Evolutionary conservation across 2,797 vertebrate species (phyloP).

Genomic region (Antennarius maculatus): DNA sequence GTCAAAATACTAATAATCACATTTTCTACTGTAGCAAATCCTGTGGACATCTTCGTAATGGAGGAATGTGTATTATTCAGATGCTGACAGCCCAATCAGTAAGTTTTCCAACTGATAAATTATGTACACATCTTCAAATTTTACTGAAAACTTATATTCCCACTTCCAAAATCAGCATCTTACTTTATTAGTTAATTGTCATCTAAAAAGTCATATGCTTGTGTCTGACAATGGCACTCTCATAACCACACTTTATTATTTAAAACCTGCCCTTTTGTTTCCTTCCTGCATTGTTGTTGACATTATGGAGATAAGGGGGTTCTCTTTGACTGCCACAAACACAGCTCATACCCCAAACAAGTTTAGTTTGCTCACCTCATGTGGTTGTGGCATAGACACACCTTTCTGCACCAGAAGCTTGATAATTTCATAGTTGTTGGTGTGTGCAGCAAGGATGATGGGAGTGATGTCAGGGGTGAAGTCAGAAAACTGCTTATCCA

Average conservation of each 20-base stretch:
- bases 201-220: too few species aligned
- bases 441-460: constrained; percentile 97
- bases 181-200: background rate
- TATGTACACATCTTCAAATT: background rate
- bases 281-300: background rate
- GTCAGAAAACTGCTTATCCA: constrained; percentile 98
- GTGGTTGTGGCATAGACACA: constrained; percentile 93
- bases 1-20: too few species aligned
- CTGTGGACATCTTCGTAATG: too few species aligned
- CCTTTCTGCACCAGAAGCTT: constrained; percentile 98
- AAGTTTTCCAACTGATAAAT: background rate
- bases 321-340: background rate
- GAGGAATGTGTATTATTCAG: background rate
- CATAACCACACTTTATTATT: background rate
- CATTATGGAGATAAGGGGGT: background rate
- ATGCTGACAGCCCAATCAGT: background rate
- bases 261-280: constrained; percentile 2
- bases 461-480: constrained; percentile 98
- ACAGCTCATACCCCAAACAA: background rate
- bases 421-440: constrained; percentile 98
- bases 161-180: background rate
- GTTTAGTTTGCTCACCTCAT: constrained; percentile 80
- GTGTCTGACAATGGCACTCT: background rate
- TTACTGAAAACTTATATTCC: background rate
- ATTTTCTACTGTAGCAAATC: too few species aligned